Evolutionary conservation across 2,113 vertebrate genomes (phyloP).

Genomic region (Gadus macrocephalus): DNA sequence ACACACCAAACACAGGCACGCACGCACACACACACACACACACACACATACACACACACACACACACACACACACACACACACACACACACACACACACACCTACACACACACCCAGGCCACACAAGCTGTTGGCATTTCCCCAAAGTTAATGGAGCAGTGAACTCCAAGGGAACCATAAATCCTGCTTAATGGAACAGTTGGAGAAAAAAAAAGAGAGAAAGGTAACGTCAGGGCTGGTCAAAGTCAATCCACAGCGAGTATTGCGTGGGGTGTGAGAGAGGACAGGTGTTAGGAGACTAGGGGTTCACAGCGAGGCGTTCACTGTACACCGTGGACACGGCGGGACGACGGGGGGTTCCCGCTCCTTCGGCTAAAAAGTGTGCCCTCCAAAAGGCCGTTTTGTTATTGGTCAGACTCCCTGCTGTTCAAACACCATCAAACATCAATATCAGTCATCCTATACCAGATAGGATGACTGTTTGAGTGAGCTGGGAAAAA

Average conservation of each 20-base stretch:
- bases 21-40: slow-evolving; percentile 1
- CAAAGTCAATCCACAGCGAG: slow-evolving; percentile 57
- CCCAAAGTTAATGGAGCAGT: slow-evolving; percentile 66
- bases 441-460: neutral
- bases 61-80: slow-evolving; percentile 13
- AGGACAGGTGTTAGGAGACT: slow-evolving; percentile 22
- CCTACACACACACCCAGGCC: slow-evolving; percentile 16
- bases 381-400: too few species aligned
- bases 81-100: slow-evolving; percentile 10
- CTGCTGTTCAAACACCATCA: neutral
- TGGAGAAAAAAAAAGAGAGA: slow-evolving; percentile 38
- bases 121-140: slow-evolving; percentile 38
- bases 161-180: slow-evolving; percentile 61
- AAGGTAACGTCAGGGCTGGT: slow-evolving; percentile 35
- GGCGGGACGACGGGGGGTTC: too few species aligned
- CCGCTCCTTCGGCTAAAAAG: too few species aligned
- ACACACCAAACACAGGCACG: too few species aligned
- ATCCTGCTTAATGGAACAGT: slow-evolving; percentile 68
- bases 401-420: too few species aligned
- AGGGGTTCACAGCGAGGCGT: neutral
- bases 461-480: neutral
- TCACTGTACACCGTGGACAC: too few species aligned
- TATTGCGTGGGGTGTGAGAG: slow-evolving; percentile 40
- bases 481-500: too few species aligned
- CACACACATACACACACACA: neutral